Percentiles rank a stretch among this genome's conserved stretches.
phyloP scores from a whole-genome alignment of 1,140 invertebrate species.

The Nasonia giraulti region DNA sequence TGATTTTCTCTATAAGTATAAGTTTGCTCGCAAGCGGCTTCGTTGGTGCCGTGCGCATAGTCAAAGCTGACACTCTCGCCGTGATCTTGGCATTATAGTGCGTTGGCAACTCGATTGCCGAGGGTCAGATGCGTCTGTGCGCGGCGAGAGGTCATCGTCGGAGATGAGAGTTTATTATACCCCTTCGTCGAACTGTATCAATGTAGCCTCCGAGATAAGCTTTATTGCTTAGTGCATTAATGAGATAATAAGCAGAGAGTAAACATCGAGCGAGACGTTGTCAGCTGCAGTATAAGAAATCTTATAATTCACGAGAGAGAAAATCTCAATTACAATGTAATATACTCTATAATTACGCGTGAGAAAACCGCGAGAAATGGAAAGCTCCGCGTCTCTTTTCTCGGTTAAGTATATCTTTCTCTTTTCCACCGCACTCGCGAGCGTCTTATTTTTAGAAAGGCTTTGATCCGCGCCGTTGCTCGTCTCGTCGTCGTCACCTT shows the following conservation, averaged over 20 bases:
- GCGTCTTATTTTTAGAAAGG: background rate
- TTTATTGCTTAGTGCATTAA: no score
- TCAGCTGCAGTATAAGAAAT: no score
- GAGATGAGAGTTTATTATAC: no score
- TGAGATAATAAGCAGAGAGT: no score
- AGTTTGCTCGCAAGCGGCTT: background rate
- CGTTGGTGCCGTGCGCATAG: conserved; percentile 4
- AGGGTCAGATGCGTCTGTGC: background rate
- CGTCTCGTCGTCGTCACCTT: background rate
- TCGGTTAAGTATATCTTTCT: background rate
- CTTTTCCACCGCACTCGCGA: background rate
- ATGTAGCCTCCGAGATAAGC: no score
- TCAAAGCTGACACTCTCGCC: background rate
- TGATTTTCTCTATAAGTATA: background rate
- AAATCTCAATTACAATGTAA: background rate
- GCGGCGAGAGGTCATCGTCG: no score
- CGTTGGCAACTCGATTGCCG: background rate
- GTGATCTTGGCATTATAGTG: background rate
- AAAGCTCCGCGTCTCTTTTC: background rate
- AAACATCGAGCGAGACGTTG: no score
- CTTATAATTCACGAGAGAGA: no score
- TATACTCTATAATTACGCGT: background rate
- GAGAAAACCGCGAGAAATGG: background rate
- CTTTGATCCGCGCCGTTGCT: background rate
- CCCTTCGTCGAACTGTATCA: no score